phyloP scores from a whole-genome alignment of 2,113 vertebrate species.

The Columbina picui region DNA sequence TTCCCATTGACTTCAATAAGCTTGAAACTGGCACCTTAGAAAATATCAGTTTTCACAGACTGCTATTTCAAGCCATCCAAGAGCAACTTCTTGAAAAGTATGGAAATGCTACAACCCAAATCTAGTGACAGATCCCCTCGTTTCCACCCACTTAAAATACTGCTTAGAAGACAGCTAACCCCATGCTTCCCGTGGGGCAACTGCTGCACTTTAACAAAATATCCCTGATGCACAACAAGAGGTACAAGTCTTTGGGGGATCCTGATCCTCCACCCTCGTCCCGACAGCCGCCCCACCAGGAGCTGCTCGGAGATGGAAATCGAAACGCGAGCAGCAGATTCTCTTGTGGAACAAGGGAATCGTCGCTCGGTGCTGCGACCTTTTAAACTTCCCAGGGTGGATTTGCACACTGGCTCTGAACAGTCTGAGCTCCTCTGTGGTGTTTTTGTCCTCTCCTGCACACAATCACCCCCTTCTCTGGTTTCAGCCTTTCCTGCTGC shows the following conservation, averaged over 20 bases:
- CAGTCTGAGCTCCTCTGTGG: fast-evolving
- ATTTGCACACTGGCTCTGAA: background rate
- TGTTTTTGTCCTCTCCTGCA: background rate
- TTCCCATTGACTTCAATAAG: background rate
- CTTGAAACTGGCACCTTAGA: background rate
- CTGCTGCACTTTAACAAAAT: background rate
- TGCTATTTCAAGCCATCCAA: background rate
- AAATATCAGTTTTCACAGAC: background rate
- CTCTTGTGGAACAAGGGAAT: background rate
- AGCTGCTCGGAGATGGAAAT: background rate
- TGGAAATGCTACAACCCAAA: background rate
- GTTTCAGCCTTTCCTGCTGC: background rate
- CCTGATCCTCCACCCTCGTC: background rate
- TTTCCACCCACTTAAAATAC: background rate
- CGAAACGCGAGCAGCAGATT: fast-evolving
- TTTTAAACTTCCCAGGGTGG: background rate
- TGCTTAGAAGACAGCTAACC: background rate
- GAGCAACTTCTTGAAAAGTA: background rate
- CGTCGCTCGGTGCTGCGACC: background rate
- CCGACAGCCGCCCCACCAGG: fast-evolving
- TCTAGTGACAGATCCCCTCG: background rate
- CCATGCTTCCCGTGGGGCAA: background rate
- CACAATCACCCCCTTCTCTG: background rate
- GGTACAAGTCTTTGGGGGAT: background rate
- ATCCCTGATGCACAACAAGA: fast-evolving